These are phyloP conservation scores for Plagodis pulveraria DNA, from an alignment of 2,888 invertebrate species.

Conservation along the genomic window DNA sequence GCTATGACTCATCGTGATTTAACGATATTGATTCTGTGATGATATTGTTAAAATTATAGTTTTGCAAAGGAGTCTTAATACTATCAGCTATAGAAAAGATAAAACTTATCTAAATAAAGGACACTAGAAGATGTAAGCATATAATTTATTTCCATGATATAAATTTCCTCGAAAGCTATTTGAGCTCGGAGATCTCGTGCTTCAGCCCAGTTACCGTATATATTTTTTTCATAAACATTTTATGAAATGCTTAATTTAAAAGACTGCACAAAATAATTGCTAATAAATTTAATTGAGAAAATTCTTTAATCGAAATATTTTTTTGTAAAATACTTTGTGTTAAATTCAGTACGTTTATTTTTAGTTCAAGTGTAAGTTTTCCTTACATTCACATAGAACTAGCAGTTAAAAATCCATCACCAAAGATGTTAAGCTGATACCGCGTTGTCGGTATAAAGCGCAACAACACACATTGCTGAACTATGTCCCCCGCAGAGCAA, in stretches of 20 bases:
- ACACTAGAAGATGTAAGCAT: no score
- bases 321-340: no score
- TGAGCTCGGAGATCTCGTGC: background rate
- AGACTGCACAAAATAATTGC: no score
- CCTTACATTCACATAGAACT: background rate
- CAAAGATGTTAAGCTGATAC: conserved; percentile 27
- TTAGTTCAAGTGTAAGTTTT: no score
- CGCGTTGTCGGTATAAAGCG: conserved; percentile 21
- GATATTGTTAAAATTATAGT: conserved; percentile 1
- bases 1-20: conserved; percentile 48
- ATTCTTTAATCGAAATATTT: no score
- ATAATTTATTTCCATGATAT: background rate
- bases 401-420: conserved; percentile 31
- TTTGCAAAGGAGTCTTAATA: background rate
- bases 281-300: no score
- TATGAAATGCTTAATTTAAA: no score
- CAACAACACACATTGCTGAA: conserved; percentile 38
- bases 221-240: no score
- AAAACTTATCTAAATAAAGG: no score
- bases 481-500: conserved; percentile 58
- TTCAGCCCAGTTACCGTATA: background rate
- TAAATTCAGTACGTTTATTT: no score
- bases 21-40: conserved; percentile 28
- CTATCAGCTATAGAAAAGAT: no score
- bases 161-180: background rate